These are phyloP conservation scores for Aporophyla nigra DNA, from an alignment of 2,888 invertebrate species.

Conservation along the genomic window DNA sequence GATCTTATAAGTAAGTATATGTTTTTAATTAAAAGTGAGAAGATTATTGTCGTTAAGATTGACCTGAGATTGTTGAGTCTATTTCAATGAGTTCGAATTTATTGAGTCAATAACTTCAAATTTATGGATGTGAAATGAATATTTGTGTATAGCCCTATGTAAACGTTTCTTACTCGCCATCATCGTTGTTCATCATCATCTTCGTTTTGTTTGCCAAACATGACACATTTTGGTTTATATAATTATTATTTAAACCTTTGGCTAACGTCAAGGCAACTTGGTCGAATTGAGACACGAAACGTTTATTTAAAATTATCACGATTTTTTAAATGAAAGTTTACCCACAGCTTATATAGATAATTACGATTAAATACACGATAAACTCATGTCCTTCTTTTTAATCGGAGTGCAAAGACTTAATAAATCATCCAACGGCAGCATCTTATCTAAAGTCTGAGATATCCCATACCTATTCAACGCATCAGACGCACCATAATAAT, in stretches of 20 bases:
- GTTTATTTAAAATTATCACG: not conserved
- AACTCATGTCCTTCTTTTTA: not conserved
- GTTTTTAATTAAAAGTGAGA: slow-evolving; percentile 13
- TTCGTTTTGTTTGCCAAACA: not conserved
- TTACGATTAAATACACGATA: slow-evolving; percentile 1
- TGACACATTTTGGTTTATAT: not conserved
- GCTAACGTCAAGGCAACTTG: not conserved
- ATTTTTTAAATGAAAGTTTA: not conserved
- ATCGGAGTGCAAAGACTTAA: not conserved
- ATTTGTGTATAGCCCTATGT: not conserved
- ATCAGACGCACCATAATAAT: slow-evolving; percentile 59
- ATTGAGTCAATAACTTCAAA: not conserved
- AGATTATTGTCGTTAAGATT: slow-evolving; percentile 12
- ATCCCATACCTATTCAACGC: slow-evolving; percentile 17
- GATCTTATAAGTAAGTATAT: slow-evolving; percentile 6
- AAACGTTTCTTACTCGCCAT: not conserved
- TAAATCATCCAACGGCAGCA: slow-evolving; percentile 16
- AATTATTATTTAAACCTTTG: not conserved
- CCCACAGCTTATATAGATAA: not conserved
- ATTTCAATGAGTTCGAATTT: not conserved
- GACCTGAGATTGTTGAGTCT: not conserved
- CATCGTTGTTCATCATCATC: not conserved
- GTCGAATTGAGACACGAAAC: not conserved
- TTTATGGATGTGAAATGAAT: not conserved
- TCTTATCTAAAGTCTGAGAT: slow-evolving; percentile 1